phyloP scores from a whole-genome alignment of 2,797 vertebrate genomes.

The Loris lydekkerianus region DNA sequence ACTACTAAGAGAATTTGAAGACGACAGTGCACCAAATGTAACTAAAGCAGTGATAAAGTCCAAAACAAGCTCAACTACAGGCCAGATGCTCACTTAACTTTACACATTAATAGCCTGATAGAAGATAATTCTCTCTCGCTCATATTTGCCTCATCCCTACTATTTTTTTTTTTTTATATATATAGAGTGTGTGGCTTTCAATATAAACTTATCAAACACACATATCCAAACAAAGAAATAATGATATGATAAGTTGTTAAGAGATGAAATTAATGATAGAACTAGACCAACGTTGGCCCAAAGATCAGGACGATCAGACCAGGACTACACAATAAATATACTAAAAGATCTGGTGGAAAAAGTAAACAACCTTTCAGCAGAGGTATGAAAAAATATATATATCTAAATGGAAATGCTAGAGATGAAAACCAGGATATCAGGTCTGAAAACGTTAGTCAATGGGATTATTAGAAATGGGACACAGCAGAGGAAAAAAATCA shows the following conservation, averaged over 20 bases:
- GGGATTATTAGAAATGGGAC: neutral
- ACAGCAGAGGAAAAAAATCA: neutral
- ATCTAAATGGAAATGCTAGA: neutral
- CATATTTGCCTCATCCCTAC: neutral
- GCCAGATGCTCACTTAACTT: neutral
- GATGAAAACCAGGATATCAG: conserved; percentile 2
- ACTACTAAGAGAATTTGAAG: neutral
- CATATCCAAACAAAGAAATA: neutral
- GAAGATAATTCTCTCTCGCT: neutral
- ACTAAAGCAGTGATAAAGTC: neutral
- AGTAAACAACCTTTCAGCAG: neutral
- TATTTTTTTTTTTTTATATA: neutral
- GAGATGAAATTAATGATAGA: conserved; percentile 41
- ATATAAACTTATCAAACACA: neutral
- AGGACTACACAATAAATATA: neutral
- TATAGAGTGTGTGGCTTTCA: neutral
- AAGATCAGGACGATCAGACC: neutral
- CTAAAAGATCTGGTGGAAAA: neutral
- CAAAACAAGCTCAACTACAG: neutral
- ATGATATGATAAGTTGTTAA: neutral
- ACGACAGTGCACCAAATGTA: neutral
- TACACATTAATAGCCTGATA: neutral
- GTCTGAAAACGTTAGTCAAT: neutral
- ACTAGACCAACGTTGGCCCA: neutral
- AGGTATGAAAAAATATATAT: neutral